A percentile compares a stretch with the other conserved stretches of the same genome.
Evolutionary conservation across 2,113 vertebrate species (phyloP).

Genomic region (Caranx ignobilis): DNA sequence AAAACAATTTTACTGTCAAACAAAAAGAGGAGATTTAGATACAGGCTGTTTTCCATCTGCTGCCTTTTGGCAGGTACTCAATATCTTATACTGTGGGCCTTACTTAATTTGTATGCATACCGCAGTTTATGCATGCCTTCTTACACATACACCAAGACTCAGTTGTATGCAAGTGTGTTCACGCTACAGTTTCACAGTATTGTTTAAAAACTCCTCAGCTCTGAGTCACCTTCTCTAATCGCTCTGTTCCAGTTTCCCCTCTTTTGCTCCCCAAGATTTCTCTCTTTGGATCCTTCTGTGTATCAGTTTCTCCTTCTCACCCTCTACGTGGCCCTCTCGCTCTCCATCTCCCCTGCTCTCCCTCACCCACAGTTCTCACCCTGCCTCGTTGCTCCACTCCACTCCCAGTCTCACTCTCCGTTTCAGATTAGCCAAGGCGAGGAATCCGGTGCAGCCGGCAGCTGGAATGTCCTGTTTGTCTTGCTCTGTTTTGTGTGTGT

Average conservation of each 20-base stretch:
- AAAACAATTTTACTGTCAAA: not conserved
- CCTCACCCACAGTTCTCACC: conserved; percentile 61
- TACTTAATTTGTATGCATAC: not conserved
- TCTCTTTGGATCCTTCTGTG: not conserved
- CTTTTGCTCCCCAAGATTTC: not conserved
- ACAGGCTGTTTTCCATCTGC: not conserved
- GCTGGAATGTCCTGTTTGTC: conserved; percentile 90
- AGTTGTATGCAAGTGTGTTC: not conserved
- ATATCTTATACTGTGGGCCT: not conserved
- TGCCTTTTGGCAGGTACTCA: not conserved
- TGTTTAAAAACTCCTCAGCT: not conserved
- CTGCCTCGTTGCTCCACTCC: conserved; percentile 62
- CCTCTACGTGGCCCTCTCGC: conserved; percentile 36
- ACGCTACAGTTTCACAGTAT: not conserved
- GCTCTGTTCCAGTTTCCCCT: too few species aligned
- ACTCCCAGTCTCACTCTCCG: conserved; percentile 81
- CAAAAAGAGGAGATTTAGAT: not conserved
- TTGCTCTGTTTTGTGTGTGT: conserved; percentile 77
- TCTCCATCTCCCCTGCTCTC: conserved; percentile 51
- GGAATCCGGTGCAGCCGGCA: conserved; percentile 86
- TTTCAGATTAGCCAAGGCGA: conserved; percentile 83
- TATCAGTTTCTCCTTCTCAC: conserved; percentile 42
- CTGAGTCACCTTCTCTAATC: not conserved
- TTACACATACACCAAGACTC: not conserved
- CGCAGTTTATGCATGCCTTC: not conserved